Conservation (phyloP, 2,888 invertebrate species). For the Caenorhabditis imperialis region DNA sequence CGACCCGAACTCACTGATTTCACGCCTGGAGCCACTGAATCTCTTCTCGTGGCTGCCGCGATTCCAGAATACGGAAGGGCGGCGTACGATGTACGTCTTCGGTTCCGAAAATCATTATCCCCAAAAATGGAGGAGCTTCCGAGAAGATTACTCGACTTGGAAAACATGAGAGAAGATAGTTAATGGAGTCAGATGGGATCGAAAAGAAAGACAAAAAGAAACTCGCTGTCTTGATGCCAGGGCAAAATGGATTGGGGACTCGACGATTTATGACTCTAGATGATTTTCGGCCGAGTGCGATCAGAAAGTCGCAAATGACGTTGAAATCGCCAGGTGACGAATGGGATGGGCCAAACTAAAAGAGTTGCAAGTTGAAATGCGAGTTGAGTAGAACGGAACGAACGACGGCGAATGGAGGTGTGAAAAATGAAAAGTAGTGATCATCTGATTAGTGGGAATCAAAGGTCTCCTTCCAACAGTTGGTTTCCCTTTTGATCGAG, state of each 20-base stretch:
- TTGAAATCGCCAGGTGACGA: slow-evolving; percentile 37
- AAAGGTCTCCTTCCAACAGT: slow-evolving; percentile 20
- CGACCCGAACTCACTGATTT: slow-evolving; percentile 45
- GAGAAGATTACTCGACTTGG: slow-evolving; percentile 60
- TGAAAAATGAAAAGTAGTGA: slow-evolving; percentile 20
- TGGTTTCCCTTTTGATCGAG: slow-evolving; percentile 22
- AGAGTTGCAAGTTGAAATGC: slow-evolving; percentile 22
- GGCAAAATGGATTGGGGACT: too few relatives aligned
- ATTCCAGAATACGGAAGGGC: slow-evolving; percentile 10
- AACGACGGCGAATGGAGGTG: slow-evolving; percentile 16
- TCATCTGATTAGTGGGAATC: slow-evolving; percentile 29
- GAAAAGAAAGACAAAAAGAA: too few relatives aligned
- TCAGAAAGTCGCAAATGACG: not conserved
- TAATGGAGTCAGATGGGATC: too few relatives aligned
- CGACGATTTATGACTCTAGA: too few relatives aligned
- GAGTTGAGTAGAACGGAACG: not conserved
- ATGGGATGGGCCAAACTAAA: slow-evolving; percentile 8
- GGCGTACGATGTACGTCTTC: slow-evolving; percentile 20
- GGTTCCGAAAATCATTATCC: slow-evolving; percentile 37
- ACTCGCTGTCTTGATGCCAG: too few relatives aligned
- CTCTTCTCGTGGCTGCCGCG: slow-evolving; percentile 21
- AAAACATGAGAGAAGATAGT: too few relatives aligned
- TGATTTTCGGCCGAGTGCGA: too few relatives aligned
- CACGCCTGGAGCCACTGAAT: slow-evolving; percentile 43
- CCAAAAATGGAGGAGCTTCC: slow-evolving; percentile 56